A percentile compares a stretch with the other conserved stretches of the same genome.
phyloP scores from a whole-genome alignment of 2,797 vertebrate genomes.

The Bovichtus diacanthus region DNA sequence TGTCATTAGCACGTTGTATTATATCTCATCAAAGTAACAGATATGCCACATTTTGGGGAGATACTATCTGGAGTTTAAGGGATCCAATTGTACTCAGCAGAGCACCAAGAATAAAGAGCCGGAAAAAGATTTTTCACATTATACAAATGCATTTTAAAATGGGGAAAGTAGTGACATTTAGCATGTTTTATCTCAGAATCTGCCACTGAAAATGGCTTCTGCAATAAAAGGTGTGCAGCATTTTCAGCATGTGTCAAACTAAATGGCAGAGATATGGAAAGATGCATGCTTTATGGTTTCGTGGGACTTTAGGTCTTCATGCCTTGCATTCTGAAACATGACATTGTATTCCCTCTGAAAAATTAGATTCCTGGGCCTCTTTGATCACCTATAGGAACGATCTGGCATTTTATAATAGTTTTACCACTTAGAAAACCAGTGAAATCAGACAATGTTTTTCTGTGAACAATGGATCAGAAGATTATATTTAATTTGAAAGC shows the following conservation, averaged over 20 bases:
- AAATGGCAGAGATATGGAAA: constrained; percentile 58
- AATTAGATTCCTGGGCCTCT: constrained; percentile 29
- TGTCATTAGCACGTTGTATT: constrained; percentile 13
- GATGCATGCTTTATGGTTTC: constrained; percentile 41
- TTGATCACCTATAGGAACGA: constrained; percentile 55
- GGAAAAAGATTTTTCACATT: constrained; percentile 23
- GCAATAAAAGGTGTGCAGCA: constrained; percentile 20
- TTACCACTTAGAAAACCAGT: no score
- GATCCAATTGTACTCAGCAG: constrained; percentile 21
- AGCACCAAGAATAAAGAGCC: constrained; percentile 38
- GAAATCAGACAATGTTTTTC: not conserved
- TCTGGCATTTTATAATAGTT: no score
- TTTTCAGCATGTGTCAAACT: constrained; percentile 46
- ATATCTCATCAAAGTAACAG: constrained; percentile 31
- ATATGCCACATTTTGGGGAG: constrained; percentile 32
- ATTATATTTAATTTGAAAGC: not conserved
- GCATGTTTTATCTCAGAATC: constrained; percentile 57
- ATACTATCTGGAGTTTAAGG: constrained; percentile 30
- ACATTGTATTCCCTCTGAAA: constrained; percentile 67
- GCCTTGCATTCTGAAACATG: constrained; percentile 56
- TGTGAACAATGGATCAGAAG: not conserved
- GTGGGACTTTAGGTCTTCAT: constrained; percentile 46
- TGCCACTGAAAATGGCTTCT: constrained; percentile 45
- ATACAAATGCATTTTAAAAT: constrained; percentile 45
- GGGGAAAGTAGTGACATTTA: constrained; percentile 66